phyloP scores from a whole-genome alignment of 1,140 invertebrate genomes.

The Gyrodactylus salaris region DNA sequence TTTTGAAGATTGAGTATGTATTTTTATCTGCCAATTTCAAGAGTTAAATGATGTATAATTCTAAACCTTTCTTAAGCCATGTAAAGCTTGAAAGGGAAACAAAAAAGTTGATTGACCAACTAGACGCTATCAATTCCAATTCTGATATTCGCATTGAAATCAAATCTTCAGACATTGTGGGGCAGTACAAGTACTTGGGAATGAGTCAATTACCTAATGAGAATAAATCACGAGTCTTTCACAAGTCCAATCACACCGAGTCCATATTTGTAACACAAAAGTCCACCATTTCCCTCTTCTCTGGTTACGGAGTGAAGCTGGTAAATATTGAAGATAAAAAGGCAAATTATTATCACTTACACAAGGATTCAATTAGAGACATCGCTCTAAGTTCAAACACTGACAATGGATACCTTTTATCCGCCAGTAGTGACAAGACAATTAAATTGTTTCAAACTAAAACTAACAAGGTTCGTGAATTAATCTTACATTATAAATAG shows the following conservation, averaged over 20 bases:
- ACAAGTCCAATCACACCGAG: not conserved
- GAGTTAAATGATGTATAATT: too few relatives aligned
- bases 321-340: not conserved
- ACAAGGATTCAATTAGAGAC: not conserved
- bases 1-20: not conserved
- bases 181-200: not conserved
- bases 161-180: not conserved
- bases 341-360: not conserved
- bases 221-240: not conserved
- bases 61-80: too few relatives aligned
- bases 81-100: not conserved
- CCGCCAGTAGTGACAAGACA: not conserved
- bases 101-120: not conserved
- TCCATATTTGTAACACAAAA: not conserved
- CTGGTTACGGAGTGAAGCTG: not conserved
- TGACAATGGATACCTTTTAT: not conserved
- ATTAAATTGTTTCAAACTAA: not conserved
- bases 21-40: too few relatives aligned
- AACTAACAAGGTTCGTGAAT: not conserved
- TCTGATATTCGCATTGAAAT: not conserved
- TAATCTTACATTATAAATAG: too few relatives aligned
- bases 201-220: not conserved
- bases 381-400: not conserved
- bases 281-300: not conserved
- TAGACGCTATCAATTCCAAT: not conserved